phyloP scores from a whole-genome alignment of 2,888 invertebrate species.

The Digitonthophagus gazella region DNA sequence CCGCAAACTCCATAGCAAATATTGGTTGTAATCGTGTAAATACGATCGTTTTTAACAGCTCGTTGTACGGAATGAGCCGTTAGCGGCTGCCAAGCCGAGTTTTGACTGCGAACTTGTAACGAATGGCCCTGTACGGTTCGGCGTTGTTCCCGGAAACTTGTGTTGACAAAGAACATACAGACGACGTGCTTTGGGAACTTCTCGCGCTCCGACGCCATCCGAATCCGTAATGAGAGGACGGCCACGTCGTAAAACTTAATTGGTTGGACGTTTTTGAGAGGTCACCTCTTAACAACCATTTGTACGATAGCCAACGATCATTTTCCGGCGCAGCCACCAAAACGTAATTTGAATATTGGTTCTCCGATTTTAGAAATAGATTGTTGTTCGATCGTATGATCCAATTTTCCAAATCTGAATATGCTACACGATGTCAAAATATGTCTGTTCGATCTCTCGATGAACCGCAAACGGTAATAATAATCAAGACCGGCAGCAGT shows the following conservation, averaged over 20 bases:
- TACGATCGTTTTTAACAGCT: neutral
- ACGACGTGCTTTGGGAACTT: neutral
- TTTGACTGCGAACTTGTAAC: neutral
- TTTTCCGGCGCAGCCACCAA: too few relatives aligned
- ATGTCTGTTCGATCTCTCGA: neutral
- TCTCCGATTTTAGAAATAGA: too few relatives aligned
- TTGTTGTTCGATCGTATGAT: neutral
- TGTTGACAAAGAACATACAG: neutral
- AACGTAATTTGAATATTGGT: too few relatives aligned
- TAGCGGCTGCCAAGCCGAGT: neutral
- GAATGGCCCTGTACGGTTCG: neutral
- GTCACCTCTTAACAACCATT: neutral
- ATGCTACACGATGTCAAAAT: neutral
- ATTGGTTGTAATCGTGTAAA: neutral
- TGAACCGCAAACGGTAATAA: neutral
- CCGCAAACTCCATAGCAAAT: neutral
- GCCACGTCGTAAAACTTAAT: neutral
- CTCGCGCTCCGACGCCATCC: neutral
- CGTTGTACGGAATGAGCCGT: neutral
- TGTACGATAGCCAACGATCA: too few relatives aligned
- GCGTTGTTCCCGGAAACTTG: neutral
- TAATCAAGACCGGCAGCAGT: neutral
- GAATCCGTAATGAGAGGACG: neutral
- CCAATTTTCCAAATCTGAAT: neutral
- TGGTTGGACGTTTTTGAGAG: neutral